Conservation (phyloP, 2,113 vertebrate species). For the Mohoua ochrocephala region DNA sequence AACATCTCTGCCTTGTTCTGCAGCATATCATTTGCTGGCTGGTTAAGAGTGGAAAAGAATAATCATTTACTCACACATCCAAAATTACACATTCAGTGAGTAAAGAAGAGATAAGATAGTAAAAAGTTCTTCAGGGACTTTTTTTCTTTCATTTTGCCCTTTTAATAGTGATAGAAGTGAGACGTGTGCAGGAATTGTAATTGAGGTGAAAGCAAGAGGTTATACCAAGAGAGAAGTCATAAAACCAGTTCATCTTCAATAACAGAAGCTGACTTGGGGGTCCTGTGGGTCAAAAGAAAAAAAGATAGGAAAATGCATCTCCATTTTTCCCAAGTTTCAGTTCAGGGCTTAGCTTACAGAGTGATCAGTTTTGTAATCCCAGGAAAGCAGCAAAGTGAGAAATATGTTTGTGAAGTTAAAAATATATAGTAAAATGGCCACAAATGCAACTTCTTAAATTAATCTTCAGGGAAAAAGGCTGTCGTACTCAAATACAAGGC, state of each 20-base stretch:
- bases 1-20: neutral
- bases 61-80: neutral
- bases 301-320: neutral
- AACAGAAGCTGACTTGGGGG: neutral
- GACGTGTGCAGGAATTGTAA: neutral
- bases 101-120: neutral
- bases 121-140: neutral
- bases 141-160: neutral
- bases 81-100: neutral
- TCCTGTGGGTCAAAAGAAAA: neutral
- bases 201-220: neutral
- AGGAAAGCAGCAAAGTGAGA: neutral
- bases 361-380: constrained; percentile 3
- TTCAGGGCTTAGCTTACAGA: neutral
- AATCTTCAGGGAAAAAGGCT: neutral
- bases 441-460: neutral
- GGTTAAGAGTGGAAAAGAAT: neutral
- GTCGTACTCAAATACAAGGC: neutral
- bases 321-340: neutral
- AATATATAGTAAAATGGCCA: neutral
- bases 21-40: neutral
- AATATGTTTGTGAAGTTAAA: neutral
- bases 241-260: neutral
- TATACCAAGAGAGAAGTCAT: neutral
- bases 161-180: neutral